Conservation (phyloP, 2,797 vertebrate species). For the Gambusia yucatana region DNA sequence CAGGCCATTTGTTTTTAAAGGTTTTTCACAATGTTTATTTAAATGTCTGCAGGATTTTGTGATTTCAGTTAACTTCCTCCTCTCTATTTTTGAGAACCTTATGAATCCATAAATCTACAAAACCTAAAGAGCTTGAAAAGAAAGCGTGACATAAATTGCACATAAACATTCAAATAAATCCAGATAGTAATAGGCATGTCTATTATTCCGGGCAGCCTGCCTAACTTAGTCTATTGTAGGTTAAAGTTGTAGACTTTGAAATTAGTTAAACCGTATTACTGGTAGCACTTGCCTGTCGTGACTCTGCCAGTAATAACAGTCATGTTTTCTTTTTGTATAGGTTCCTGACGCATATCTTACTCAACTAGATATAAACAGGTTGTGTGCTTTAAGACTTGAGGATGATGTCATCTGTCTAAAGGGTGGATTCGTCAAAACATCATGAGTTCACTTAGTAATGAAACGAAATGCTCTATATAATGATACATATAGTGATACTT, state of each 20-base stretch:
- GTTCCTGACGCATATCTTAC: not conserved
- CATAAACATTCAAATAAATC: not conserved
- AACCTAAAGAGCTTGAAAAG: not conserved
- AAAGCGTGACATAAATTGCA: not conserved
- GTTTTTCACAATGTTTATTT: not conserved
- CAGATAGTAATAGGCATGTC: not conserved
- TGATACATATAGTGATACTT: not conserved
- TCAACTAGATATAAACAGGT: slow-evolving; percentile 2
- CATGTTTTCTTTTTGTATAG: not conserved
- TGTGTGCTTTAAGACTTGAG: not conserved
- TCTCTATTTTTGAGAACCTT: not conserved
- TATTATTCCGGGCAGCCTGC: not conserved
- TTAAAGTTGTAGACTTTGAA: not conserved
- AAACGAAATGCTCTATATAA: not conserved
- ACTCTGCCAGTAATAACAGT: not conserved
- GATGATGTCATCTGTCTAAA: not conserved
- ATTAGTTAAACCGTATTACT: not conserved
- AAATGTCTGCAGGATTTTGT: not conserved
- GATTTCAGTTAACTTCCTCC: not conserved
- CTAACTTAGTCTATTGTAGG: not conserved
- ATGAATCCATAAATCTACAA: not conserved
- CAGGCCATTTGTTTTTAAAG: not conserved
- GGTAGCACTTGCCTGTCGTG: not conserved
- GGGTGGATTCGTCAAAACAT: not conserved
- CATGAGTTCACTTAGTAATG: not conserved